Evolutionary conservation across 2,113 vertebrate genomes (phyloP).

Genomic region (Nycticryphes semicollaris): DNA sequence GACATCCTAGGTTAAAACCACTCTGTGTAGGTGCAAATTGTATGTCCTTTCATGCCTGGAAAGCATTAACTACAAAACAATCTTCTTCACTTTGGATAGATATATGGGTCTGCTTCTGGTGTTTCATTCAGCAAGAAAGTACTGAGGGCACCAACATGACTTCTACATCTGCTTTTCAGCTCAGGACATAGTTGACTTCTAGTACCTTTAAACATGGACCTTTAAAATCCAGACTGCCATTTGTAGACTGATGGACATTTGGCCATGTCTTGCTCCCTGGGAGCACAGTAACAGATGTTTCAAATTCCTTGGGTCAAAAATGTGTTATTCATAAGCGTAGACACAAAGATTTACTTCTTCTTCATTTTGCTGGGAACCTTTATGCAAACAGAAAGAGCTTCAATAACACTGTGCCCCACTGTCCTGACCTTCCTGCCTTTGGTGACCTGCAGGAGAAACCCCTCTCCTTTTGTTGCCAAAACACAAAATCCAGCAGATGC

Average conservation of each 20-base stretch:
- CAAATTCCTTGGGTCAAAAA: slow-evolving; percentile 51
- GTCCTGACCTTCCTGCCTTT: background rate
- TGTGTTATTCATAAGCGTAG: background rate
- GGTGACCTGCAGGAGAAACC: background rate
- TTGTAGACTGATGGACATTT: slow-evolving; percentile 18
- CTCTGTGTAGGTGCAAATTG: background rate
- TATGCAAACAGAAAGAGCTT: slow-evolving; percentile 21
- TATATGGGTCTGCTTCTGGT: background rate
- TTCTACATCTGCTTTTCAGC: background rate
- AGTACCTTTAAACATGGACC: background rate
- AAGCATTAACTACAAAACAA: background rate
- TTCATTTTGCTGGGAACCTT: slow-evolving; percentile 40
- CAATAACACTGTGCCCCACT: background rate
- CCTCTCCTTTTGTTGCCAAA: background rate
- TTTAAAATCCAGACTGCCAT: slow-evolving; percentile 22
- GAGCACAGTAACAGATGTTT: slow-evolving; percentile 26
- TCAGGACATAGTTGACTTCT: slow-evolving; percentile 13
- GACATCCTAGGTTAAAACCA: background rate
- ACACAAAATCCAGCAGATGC: background rate
- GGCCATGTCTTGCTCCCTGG: background rate
- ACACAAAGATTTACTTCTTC: slow-evolving; percentile 38
- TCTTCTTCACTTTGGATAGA: background rate
- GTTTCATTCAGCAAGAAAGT: background rate
- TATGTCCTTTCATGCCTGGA: background rate
- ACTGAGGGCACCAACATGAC: background rate